Percentiles rank a stretch among this genome's conserved stretches.
phyloP scores from a whole-genome alignment of 2,888 invertebrate species.

The Trichopoda pennipes region DNA sequence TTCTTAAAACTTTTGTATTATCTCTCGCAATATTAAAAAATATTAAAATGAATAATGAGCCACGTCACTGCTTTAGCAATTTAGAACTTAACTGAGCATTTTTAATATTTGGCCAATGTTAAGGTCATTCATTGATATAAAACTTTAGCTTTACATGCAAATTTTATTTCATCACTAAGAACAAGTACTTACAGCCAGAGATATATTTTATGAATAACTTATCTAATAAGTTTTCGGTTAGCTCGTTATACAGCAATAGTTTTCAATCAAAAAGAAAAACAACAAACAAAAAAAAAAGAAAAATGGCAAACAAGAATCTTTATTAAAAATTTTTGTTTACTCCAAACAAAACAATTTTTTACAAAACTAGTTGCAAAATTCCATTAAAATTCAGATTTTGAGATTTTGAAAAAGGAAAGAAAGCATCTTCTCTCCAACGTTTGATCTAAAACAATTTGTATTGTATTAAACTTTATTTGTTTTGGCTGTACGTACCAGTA shows the following conservation, averaged over 20 bases:
- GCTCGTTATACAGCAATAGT: slow-evolving; percentile 31
- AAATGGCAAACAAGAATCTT: slow-evolving; percentile 46
- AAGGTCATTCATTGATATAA: slow-evolving; percentile 62
- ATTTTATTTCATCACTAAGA: neutral
- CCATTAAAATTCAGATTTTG: slow-evolving; percentile 50
- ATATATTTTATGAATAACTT: neutral
- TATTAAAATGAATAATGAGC: too few relatives aligned
- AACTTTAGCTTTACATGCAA: slow-evolving; percentile 40
- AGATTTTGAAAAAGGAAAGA: slow-evolving; percentile 23
- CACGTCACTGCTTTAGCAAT: slow-evolving; percentile 13
- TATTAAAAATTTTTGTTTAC: slow-evolving; percentile 44
- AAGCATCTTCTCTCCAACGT: slow-evolving; percentile 18
- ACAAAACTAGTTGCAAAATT: slow-evolving; percentile 61
- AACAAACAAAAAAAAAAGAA: neutral
- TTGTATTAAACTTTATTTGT: slow-evolving; percentile 33
- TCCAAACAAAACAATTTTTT: slow-evolving; percentile 50
- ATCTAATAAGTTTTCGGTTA: neutral
- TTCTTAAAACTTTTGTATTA: neutral
- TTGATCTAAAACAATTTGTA: slow-evolving; percentile 45
- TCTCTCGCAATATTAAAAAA: too few relatives aligned
- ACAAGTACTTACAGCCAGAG: neutral
- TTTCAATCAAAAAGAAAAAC: slow-evolving; percentile 12
- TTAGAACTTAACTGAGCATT: neutral
- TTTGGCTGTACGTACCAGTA: slow-evolving; percentile 9
- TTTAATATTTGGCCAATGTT: slow-evolving; percentile 39